Percentiles rank a stretch among this genome's conserved stretches.
Evolutionary conservation across 2,888 invertebrate species (phyloP).

Genomic region (Trilocha varians): DNA sequence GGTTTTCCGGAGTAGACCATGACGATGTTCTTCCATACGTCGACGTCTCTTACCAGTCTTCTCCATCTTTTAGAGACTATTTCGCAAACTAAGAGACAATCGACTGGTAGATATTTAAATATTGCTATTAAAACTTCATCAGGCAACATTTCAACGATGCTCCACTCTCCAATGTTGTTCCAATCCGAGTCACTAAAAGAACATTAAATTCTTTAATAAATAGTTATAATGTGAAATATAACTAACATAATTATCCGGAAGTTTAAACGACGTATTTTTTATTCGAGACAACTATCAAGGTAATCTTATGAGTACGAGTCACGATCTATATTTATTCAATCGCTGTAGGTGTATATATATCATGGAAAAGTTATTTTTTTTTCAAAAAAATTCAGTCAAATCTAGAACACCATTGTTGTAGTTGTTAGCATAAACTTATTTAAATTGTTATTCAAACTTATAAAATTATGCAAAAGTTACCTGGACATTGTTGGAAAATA

Average conservation of each 20-base stretch:
- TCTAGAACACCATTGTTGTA: neutral
- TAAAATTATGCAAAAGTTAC: slow-evolving; percentile 6
- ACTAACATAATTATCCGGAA: too few species aligned
- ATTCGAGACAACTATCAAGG: too few species aligned
- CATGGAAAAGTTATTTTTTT: too few species aligned
- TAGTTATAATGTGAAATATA: too few species aligned
- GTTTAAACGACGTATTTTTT: too few species aligned
- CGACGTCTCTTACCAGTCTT: slow-evolving; percentile 36
- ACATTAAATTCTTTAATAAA: too few species aligned
- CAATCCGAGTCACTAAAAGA: neutral
- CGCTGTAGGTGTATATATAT: too few species aligned
- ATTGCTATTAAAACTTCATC: slow-evolving; percentile 53
- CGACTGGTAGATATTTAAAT: slow-evolving; percentile 47
- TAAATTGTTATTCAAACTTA: neutral
- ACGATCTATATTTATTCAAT: too few species aligned
- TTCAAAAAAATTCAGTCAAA: too few species aligned
- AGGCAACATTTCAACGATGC: slow-evolving; percentile 39
- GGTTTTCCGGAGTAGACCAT: slow-evolving; percentile 52
- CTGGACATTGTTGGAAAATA: slow-evolving; percentile 13
- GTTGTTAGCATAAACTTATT: neutral
- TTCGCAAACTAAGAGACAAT: slow-evolving; percentile 44
- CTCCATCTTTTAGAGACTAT: slow-evolving; percentile 51
- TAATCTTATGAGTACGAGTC: too few species aligned
- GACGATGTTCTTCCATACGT: slow-evolving; percentile 43
- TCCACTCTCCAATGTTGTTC: slow-evolving; percentile 1